Percentiles rank a stretch among this genome's conserved stretches.
Conservation (phyloP, 1,140 invertebrate genomes). For the Eufriesea mexicana region DNA sequence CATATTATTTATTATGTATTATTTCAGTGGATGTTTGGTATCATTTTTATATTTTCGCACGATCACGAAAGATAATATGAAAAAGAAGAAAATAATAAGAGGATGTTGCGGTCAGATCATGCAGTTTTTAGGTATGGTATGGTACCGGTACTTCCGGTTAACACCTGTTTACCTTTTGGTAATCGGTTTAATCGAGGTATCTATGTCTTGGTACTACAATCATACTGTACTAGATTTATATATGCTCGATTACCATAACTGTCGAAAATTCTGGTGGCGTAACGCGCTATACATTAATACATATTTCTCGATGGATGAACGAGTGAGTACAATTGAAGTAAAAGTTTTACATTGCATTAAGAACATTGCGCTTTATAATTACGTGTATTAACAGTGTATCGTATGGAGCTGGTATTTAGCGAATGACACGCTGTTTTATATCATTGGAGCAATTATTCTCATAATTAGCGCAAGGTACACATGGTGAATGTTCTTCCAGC, state of each 20-base stretch:
- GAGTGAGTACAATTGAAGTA: conserved; percentile 64
- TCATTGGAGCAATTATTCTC: conserved; percentile 72
- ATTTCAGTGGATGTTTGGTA: conserved; percentile 77
- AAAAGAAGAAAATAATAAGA: conserved; percentile 65
- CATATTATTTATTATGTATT: conserved; percentile 7
- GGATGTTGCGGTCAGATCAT: conserved; percentile 69
- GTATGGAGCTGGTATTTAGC: conserved; percentile 79
- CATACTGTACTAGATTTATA: conserved; percentile 74
- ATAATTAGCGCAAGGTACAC: conserved; percentile 73
- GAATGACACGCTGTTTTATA: conserved; percentile 78
- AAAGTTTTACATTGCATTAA: not conserved
- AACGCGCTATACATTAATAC: conserved; percentile 80
- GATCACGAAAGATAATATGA: conserved; percentile 70
- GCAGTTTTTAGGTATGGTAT: conserved; percentile 76
- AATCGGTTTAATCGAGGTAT: conserved; percentile 73
- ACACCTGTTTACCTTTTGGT: conserved; percentile 78
- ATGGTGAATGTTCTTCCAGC: not conserved
- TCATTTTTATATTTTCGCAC: conserved; percentile 80
- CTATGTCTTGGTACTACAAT: conserved; percentile 72
- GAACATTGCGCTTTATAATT: not conserved
- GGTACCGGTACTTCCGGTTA: conserved; percentile 77
- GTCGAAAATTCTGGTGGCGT: conserved; percentile 80
- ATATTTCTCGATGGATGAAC: conserved; percentile 75
- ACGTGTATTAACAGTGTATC: conserved; percentile 72
- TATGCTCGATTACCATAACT: conserved; percentile 74